Percentiles rank a stretch among this genome's conserved stretches.
Conservation (phyloP, 1,140 invertebrate genomes). For the Drosophila mayri region DNA sequence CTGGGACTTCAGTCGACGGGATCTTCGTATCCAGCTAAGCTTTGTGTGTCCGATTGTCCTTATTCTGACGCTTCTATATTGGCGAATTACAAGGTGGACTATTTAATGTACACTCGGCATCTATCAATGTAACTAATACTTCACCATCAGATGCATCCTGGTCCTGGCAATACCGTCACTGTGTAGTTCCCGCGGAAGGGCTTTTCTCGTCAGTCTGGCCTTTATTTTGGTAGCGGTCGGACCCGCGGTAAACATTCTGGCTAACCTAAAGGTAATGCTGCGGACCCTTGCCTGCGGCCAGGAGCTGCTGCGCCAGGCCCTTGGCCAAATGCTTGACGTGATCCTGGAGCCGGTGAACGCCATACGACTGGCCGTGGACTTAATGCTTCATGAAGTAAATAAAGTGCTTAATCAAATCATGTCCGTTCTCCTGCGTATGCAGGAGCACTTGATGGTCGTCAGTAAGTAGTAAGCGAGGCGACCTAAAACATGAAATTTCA, state of each 20-base stretch:
- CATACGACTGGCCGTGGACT: conserved; percentile 87
- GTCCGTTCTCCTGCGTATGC: conserved; percentile 87
- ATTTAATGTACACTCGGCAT: too few relatives aligned
- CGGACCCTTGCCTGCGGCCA: conserved; percentile 92
- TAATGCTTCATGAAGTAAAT: conserved; percentile 87
- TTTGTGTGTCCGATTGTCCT: conserved; percentile 17
- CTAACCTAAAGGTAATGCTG: conserved; percentile 91
- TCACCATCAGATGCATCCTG: conserved; percentile 86
- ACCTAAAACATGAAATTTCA: neutral
- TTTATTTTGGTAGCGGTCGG: conserved; percentile 91
- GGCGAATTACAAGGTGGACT: conserved; percentile 36
- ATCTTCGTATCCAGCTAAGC: conserved; percentile 18
- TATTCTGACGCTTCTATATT: conserved; percentile 23
- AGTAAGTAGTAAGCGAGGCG: conserved; percentile 74
- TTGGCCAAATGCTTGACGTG: conserved; percentile 88
- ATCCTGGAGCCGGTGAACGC: conserved; percentile 89
- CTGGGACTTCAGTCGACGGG: neutral
- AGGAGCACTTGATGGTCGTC: conserved; percentile 84
- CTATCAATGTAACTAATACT: conserved; percentile 6
- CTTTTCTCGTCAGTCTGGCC: conserved; percentile 91
- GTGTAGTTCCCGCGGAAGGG: conserved; percentile 91
- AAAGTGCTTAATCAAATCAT: conserved; percentile 87
- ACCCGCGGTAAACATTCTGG: conserved; percentile 91
- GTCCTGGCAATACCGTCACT: conserved; percentile 91
- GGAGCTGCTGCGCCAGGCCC: conserved; percentile 89